A percentile compares a stretch with the other conserved stretches of the same genome.
Conservation (phyloP, 2,888 invertebrate species). For the Anorthoa munda region DNA sequence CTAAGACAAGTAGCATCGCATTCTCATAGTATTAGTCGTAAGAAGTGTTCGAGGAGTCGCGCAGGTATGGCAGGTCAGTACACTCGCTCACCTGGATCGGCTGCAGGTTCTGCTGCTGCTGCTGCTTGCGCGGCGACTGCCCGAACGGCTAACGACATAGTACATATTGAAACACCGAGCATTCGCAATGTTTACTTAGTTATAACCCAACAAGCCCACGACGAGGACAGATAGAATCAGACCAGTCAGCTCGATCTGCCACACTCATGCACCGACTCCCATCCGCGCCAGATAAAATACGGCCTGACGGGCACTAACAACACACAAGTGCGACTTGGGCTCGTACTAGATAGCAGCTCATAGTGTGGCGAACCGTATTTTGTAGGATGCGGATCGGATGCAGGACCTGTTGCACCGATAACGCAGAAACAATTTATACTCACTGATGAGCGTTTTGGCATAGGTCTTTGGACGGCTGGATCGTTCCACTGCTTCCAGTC, state of each 20-base stretch:
- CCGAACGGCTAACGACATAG: constrained; percentile 46
- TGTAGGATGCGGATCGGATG: constrained; percentile 41
- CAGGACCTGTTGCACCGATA: constrained; percentile 26
- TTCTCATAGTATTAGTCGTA: neutral
- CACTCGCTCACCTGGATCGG: constrained; percentile 36
- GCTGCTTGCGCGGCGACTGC: constrained; percentile 48
- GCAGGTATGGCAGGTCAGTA: neutral
- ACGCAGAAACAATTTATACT: constrained; percentile 53
- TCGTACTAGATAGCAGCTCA: constrained; percentile 26
- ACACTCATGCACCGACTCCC: constrained; percentile 39
- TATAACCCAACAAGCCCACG: constrained; percentile 11
- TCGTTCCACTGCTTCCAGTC: constrained; percentile 44
- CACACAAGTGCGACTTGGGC: constrained; percentile 17
- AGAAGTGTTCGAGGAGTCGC: neutral
- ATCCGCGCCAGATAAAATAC: constrained; percentile 35
- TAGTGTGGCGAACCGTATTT: constrained; percentile 31
- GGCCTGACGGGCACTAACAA: constrained; percentile 18
- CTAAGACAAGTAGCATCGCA: neutral
- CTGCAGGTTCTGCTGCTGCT: constrained; percentile 39
- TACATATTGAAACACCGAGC: constrained; percentile 22
- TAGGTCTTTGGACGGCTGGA: constrained; percentile 10
- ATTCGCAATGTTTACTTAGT: constrained; percentile 13
- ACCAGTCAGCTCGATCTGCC: constrained; percentile 14
- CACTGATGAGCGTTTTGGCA: constrained; percentile 49
- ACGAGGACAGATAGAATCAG: constrained; percentile 11